A percentile compares a stretch with the other conserved stretches of the same genome.
These are phyloP conservation scores for Porites lutea DNA, from an alignment of 64 coral and sea anemone genomes.

Conservation along the genomic window DNA sequence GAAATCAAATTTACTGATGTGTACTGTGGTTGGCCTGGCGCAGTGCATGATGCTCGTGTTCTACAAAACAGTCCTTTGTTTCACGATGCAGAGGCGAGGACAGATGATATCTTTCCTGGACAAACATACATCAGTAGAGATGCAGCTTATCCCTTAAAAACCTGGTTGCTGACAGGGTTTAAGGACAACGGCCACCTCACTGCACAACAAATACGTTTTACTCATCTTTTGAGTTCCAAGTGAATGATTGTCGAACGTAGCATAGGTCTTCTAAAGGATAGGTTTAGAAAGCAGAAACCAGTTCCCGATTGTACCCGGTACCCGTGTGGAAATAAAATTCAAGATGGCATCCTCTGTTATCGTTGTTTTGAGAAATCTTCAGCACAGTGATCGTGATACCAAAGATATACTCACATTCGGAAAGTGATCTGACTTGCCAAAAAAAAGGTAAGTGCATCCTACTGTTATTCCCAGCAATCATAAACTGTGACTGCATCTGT, in stretches of 20 bases:
- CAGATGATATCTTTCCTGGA: constrained; percentile 35
- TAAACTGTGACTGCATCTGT: too few species aligned
- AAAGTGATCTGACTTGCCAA: too few species aligned
- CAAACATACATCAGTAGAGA: constrained; percentile 43
- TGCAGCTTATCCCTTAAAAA: constrained; percentile 69
- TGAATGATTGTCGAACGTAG: constrained; percentile 51
- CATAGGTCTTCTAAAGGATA: constrained; percentile 61
- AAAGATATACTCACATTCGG: too few species aligned
- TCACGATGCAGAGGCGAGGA: constrained; percentile 28
- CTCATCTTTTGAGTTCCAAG: constrained; percentile 34
- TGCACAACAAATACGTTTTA: constrained; percentile 59
- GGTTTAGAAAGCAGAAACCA: constrained; percentile 33
- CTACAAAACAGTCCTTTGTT: constrained; percentile 52
- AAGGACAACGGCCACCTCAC: constrained; percentile 65
- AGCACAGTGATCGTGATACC: too few species aligned
- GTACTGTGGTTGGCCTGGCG: constrained; percentile 60
- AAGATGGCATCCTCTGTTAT: too few species aligned
- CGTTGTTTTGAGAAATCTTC: too few species aligned
- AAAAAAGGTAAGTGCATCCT: too few species aligned
- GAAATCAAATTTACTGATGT: constrained; percentile 71
- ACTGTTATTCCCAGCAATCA: too few species aligned
- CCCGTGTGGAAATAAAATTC: too few species aligned
- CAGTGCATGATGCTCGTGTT: constrained; percentile 62
- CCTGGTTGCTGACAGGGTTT: constrained; percentile 63
- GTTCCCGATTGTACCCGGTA: too few species aligned